Evolutionary conservation across 2,888 invertebrate species (phyloP).

Genomic region (Dione juno): DNA sequence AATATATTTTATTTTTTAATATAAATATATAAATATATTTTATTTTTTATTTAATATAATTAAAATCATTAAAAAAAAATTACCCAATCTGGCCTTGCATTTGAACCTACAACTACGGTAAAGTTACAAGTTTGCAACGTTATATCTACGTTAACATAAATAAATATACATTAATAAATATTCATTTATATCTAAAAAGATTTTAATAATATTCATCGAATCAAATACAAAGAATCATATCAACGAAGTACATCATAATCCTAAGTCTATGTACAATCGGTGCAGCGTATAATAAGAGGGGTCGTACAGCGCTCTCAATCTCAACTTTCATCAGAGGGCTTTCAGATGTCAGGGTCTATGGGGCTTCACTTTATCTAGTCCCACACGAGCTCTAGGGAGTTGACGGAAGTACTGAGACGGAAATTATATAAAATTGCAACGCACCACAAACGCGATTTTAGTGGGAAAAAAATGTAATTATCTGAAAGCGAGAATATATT

Average conservation of each 20-base stretch:
- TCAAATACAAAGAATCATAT: not conserved
- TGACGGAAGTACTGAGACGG: slow-evolving; percentile 45
- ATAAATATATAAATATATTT: too few species aligned
- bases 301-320: slow-evolving; percentile 37
- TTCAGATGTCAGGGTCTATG: slow-evolving; percentile 43
- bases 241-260: slow-evolving; percentile 9
- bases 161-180: not conserved
- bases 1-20: too few species aligned
- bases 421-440: slow-evolving; percentile 39
- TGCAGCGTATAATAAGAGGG: not conserved
- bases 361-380: slow-evolving; percentile 46
- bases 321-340: slow-evolving; percentile 46
- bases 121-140: too few species aligned
- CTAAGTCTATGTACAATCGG: not conserved
- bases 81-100: too few species aligned
- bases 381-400: slow-evolving; percentile 40
- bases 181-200: not conserved
- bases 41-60: too few species aligned
- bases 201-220: slow-evolving; percentile 1
- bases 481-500: not conserved
- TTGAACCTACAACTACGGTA: too few species aligned
- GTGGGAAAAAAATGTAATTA: slow-evolving; percentile 9
- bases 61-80: too few species aligned
- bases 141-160: too few species aligned
- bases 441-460: slow-evolving; percentile 32